Base-by-base conservation (phyloP, 2,888 invertebrate genomes). In the Drosophila neonasuta region DNA sequence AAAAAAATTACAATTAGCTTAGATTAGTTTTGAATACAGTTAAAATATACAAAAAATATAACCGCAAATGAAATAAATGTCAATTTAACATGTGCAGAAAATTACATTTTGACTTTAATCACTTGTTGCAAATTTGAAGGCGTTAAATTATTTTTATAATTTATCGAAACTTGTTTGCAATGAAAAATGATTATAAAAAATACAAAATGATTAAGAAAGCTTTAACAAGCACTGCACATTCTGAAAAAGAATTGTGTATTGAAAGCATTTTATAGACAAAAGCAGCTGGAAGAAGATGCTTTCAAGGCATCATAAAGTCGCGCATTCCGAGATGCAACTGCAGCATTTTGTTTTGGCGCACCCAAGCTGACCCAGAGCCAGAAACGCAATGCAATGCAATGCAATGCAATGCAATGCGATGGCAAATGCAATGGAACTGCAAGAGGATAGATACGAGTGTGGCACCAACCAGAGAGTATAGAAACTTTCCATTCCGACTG, bases 401-500 rank as follows among this genome's bases (percentile, higher is more conserved):
- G 41, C 50, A 39, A 30, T 39, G 41, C 50, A 39, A 30, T 39
- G 41, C 48, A 13, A 56, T 59, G 32, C 32, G 32, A 32, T 32
- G 32, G 48, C 44, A 32, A 15, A 50, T 45, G 29, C 56, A 34
- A 30, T 11, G 44, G 34, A 24, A 39, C 41, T 49, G 49, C 58
- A 41, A 45, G 46, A 29, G 44, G 68, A 63, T 79, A 65, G 60
- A 55, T 44, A 42, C 41, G 15, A 42, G 32, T 57, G 65, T 67
- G 24, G 24, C 24, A 24, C 24, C 24, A 24, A 24, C 24, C 24
- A 24, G 24, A 24, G 24, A 68, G 58, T 68, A 55, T 55, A 55
- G 42, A 44, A 55, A 55, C 56, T 57, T 57, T 57, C 56, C 56
- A 46, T 84, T 80, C 79, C 77, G 48, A 68, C 80, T 81, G 81